Evolutionary conservation across 2,113 vertebrate species (phyloP).

Genomic region (Suricata suricatta): DNA sequence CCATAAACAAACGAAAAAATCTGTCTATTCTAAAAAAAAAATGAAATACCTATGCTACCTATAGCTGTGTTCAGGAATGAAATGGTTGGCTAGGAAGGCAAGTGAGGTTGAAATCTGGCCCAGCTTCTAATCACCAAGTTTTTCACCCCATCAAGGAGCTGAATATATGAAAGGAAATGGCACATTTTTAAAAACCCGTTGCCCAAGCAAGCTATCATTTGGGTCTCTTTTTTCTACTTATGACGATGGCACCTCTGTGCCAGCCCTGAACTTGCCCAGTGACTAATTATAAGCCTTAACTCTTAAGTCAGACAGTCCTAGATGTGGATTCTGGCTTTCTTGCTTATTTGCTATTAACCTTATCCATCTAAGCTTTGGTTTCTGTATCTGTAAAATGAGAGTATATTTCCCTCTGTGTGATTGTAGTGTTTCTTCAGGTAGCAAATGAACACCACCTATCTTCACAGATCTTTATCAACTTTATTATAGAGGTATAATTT

Average conservation of each 20-base stretch:
- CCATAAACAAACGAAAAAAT: too few species aligned
- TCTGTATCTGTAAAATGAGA: not conserved
- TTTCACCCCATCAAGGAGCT: not conserved
- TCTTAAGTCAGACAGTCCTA: not conserved
- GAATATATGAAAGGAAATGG: not conserved
- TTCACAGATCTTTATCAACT: too few species aligned
- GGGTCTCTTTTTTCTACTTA: not conserved
- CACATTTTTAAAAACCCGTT: not conserved
- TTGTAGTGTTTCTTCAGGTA: too few species aligned
- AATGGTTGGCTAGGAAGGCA: not conserved
- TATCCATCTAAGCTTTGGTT: not conserved
- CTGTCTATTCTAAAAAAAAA: too few species aligned
- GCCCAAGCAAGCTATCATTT: not conserved
- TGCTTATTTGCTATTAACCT: not conserved
- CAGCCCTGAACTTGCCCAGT: not conserved
- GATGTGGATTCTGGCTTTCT: not conserved
- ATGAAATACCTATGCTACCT: not conserved
- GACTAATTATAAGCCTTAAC: not conserved
- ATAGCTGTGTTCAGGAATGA: not conserved
- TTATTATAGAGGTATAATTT: too few species aligned
- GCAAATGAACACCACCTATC: too few species aligned
- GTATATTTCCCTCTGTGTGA: too few species aligned
- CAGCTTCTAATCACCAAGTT: not conserved
- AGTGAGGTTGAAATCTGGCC: not conserved
- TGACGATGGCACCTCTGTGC: not conserved